Percentiles rank a stretch among this genome's conserved stretches.
phyloP scores from a whole-genome alignment of 2,113 vertebrate species.

The Antechinus flavipes region DNA sequence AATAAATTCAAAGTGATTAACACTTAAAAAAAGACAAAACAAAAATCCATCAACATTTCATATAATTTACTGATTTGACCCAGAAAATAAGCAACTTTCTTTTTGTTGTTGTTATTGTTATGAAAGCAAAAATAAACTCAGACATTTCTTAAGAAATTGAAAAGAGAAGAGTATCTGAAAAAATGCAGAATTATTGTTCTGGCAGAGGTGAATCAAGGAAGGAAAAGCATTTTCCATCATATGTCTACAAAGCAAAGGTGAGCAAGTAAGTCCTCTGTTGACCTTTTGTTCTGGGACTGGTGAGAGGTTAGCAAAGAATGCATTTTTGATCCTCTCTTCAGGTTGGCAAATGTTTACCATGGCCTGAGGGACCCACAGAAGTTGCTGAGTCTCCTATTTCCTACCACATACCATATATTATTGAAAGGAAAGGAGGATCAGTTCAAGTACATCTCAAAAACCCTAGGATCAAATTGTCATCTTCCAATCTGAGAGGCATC shows the following conservation, averaged over 20 bases:
- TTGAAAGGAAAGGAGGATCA: not conserved
- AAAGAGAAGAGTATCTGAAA: not conserved
- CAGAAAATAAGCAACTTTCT: not conserved
- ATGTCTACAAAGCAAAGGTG: not conserved
- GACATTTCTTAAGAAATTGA: not conserved
- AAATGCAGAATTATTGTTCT: not conserved
- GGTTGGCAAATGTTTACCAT: not conserved
- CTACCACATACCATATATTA: not conserved
- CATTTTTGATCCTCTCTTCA: not conserved
- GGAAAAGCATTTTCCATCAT: not conserved
- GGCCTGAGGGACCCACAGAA: not conserved
- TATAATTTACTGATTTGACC: not conserved
- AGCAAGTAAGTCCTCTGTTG: not conserved
- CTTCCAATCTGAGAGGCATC: conserved; percentile 54
- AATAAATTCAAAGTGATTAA: conserved; percentile 22
- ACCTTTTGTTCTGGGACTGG: not conserved
- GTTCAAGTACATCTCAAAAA: conserved; percentile 44
- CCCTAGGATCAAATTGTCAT: conserved; percentile 28
- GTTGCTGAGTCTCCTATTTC: not conserved
- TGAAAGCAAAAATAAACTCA: not conserved
- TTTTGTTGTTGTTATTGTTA: not conserved
- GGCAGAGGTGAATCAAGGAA: not conserved
- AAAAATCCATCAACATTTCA: not conserved
- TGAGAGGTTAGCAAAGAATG: not conserved
- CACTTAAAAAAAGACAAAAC: not conserved